Evolutionary conservation across 2,888 invertebrate genomes (phyloP), one percentile per base, ranked within the genome.

Genomic region (Tetragonula carbonaria): DNA sequence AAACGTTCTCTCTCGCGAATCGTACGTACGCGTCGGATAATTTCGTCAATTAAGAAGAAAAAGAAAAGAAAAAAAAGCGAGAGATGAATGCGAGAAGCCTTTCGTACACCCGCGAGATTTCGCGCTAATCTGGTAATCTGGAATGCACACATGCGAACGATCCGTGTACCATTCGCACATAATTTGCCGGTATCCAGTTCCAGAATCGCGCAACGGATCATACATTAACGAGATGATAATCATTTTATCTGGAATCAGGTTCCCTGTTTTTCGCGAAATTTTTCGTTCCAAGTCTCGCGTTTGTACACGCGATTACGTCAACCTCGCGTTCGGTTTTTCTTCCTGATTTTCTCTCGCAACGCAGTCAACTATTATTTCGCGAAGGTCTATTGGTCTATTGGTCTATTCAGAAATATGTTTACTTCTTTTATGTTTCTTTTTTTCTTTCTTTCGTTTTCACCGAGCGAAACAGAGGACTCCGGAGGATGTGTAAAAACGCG

Each of bases 271-370:
- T 76, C 80, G 14, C 59, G 79, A 67, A 67, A 67, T 33, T 33
- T 33, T 33, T 75, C 72, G 62, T 73, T 80, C 38, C 72, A 0
- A 71, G 55, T 78, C 51, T 59, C 55, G 63, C 38, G 28, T 28
- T 57, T 23, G 18, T 66, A 65, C 59, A 65, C 72, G 50, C 16
- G 80, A 80, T 88, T 88, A 72, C 82, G 75, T 87, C 88, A 81
- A 81, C 77, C 71, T 65, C n/a, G 62, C 84, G 21, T 75, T 21
- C n/a, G 65, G 65, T 59, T 74, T 80, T 78, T 81, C 18, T 74
- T 75, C 78, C 78, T 72, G 70, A 63, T 72, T 82, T 84, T 78
- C 84, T 84, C 74, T 63, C 71, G 23, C 78, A 63, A 68, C 66
- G 28, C 79, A 21, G 59, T 45, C 50, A 45, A 68, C 78, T 57